These are phyloP conservation scores for Epizoanthus stellaris DNA, from an alignment of 92 coral and sea anemone genomes.

Conservation along the genomic window DNA sequence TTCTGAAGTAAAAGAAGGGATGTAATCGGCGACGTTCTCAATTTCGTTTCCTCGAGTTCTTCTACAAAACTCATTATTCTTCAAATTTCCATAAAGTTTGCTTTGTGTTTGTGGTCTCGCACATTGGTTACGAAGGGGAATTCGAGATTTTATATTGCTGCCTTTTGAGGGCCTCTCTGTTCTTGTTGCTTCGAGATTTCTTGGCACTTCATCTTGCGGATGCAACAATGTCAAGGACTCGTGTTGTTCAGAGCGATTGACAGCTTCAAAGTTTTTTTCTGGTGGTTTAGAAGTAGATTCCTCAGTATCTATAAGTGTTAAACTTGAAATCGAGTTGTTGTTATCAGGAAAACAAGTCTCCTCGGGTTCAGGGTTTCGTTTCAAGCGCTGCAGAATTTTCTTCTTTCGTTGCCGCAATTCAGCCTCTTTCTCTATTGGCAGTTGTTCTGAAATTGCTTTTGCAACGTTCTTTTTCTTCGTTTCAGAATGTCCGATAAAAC, in stretches of 20 bases:
- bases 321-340: background rate
- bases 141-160: conserved; percentile 3
- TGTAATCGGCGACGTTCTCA: conserved; percentile 13
- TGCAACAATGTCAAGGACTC: conserved; percentile 8
- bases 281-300: background rate
- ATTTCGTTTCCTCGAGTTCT: conserved; percentile 4
- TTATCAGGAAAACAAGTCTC: background rate
- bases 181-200: conserved; percentile 6
- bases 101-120: conserved; percentile 34
- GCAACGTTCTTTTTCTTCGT: conserved; percentile 11
- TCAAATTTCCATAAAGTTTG: background rate
- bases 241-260: background rate
- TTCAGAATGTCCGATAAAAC: conserved; percentile 26
- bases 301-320: background rate
- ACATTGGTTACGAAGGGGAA: conserved; percentile 17
- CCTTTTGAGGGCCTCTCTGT: conserved; percentile 2
- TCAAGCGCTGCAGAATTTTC: conserved; percentile 63
- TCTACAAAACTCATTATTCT: background rate
- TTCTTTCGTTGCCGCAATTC: conserved; percentile 61
- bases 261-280: background rate
- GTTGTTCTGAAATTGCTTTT: conserved; percentile 30
- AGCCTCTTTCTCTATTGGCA: conserved; percentile 65
- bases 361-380: conserved; percentile 34
- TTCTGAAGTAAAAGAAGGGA: conserved; percentile 43
- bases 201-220: background rate